Evolutionary conservation across 2,797 vertebrate genomes (phyloP).

Genomic region (Takifugu rubripes): DNA sequence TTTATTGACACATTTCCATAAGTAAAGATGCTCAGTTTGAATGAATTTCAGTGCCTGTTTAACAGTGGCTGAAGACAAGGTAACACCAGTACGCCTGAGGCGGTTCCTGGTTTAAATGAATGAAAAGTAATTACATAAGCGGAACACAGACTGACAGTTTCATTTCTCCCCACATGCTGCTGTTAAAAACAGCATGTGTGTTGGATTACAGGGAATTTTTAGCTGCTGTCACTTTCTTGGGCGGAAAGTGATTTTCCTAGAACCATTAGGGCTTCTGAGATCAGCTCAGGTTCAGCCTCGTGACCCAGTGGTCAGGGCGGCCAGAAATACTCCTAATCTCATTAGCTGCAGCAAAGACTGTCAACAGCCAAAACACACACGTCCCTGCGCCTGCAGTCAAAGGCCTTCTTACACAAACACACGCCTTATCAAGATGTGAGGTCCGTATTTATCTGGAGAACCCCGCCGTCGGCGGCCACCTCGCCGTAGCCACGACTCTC

Average conservation of each 20-base stretch:
- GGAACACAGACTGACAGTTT: too few relatives aligned
- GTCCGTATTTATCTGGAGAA: too few relatives aligned
- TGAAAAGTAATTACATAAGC: too few relatives aligned
- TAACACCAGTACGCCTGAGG: too few relatives aligned
- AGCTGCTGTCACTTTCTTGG: conserved; percentile 10
- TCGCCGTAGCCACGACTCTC: conserved; percentile 51
- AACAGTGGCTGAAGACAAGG: too few relatives aligned
- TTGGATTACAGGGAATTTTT: conserved; percentile 17
- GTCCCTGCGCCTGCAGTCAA: not conserved
- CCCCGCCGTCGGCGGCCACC: conserved; percentile 16
- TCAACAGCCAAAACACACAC: conserved; percentile 10
- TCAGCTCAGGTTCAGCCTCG: conserved; percentile 31
- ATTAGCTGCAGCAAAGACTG: conserved; percentile 40
- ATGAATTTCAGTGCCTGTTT: too few relatives aligned
- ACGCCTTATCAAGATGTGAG: too few relatives aligned
- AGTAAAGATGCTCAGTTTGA: too few relatives aligned
- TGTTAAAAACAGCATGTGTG: conserved; percentile 24
- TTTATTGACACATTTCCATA: too few relatives aligned
- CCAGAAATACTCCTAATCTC: conserved; percentile 43
- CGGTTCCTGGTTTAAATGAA: too few relatives aligned
- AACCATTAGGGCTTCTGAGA: conserved; percentile 33
- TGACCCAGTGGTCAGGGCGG: conserved; percentile 20
- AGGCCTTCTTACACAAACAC: too few relatives aligned
- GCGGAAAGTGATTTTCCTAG: conserved; percentile 47
- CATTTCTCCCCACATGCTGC: too few relatives aligned